Base-by-base conservation (phyloP, 2,888 invertebrate species). In the Ormia ochracea region DNA sequence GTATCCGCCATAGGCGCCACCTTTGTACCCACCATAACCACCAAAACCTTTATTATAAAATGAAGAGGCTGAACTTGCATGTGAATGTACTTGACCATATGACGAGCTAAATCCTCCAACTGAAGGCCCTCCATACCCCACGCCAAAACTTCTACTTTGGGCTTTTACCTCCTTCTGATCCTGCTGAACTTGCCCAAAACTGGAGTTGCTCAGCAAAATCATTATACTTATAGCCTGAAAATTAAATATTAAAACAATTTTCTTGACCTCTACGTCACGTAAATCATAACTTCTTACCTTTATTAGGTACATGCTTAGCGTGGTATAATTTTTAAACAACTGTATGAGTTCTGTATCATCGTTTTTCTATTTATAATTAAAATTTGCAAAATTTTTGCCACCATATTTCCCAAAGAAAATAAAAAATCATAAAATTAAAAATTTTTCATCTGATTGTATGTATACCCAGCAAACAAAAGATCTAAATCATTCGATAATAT, bases 1-100 rank as follows among this genome's bases (percentile, higher is more conserved):
- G 50, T 83, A 82, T 1, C 76, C 69, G 1, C 48, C 48, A n/a
- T n/a, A n/a, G n/a, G n/a, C n/a, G n/a, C n/a, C n/a, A n/a, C 82
- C 70, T 38, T 66, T 78, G 50, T 83, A 82, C 1, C 76, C 69
- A 1, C 48, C 48, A 23, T 54, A 65, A 6, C 77, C 70, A 1
- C 76, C 66, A 68, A 63, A 80, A n/a, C 76, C 63, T 7, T 74
- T 58, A 36, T 68, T 59, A 75, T 43, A 68, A 12, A 63, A 76
- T 28, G 54, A 38, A 6, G 63, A 10, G 0, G 23, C 66, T 12
- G 73, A 68, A 21, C 45, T 48, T 12, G 73, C 48, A 73, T 73
- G 80, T 38, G 80, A 78, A 50, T 82, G 54, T 12, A 63, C 73
- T 33, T 73, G 75, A 12, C 78, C 70, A 48, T 65, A 79, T 45